Evolutionary conservation across 2,113 vertebrate genomes (phyloP).

Genomic region (Atlantisia rogersi): DNA sequence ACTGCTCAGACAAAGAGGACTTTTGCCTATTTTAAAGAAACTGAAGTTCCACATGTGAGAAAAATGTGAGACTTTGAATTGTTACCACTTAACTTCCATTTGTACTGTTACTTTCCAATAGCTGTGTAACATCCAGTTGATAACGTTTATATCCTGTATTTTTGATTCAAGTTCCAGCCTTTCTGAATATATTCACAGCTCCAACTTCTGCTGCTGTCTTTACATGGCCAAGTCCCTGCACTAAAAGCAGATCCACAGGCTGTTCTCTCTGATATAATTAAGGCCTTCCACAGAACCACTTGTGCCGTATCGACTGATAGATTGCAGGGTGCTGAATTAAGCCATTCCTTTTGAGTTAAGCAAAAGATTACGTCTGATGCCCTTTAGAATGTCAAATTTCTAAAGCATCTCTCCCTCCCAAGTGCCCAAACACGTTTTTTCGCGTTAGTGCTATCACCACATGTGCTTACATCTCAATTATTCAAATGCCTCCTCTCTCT

Average conservation of each 20-base stretch:
- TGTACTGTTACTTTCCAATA: background rate
- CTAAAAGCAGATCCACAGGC: too few species aligned
- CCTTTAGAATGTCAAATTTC: background rate
- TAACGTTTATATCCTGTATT: accelerated
- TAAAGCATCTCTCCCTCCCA: background rate
- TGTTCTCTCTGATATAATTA: background rate
- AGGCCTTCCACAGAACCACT: background rate
- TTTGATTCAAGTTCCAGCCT: background rate
- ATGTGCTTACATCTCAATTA: background rate
- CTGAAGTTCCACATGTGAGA: background rate
- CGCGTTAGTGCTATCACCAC: background rate
- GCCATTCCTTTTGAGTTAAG: background rate
- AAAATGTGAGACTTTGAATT: background rate
- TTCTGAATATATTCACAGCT: background rate
- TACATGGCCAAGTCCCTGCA: too few species aligned
- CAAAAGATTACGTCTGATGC: background rate
- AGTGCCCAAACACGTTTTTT: background rate
- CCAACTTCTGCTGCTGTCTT: background rate
- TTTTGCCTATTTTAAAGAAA: background rate
- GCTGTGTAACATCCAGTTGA: background rate
- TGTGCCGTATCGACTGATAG: background rate
- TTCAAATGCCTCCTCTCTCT: background rate
- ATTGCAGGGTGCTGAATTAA: background rate
- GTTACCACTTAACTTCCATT: background rate
- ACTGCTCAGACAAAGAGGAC: background rate